Evolutionary conservation across 2,888 invertebrate species (phyloP), one percentile per base, ranked within the genome.

Genomic region (Neoscelio sp.): DNA sequence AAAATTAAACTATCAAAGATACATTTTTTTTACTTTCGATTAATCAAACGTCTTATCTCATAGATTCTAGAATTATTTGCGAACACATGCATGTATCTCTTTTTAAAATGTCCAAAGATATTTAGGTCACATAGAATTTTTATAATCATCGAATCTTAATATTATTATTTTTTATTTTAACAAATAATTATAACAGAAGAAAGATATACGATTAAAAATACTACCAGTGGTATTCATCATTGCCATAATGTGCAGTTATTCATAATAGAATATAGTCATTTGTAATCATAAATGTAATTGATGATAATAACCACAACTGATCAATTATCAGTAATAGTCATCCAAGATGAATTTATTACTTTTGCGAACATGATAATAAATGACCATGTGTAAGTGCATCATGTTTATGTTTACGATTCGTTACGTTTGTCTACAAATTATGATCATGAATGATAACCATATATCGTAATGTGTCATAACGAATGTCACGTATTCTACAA

Each of bases 301-400:
- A 23, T 33, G 26, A 46, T 67, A 46, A 35, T 67, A 54, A 44
- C 44, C 7, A 7, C 6, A 26, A 67, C 23, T 56, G 67, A 54
- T 67, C 35, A 46, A 44, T 56, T 44, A 54, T 67, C 54, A 56
- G 6, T 15, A 46, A 23, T 12, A 54, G 26, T 44, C 54, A 54
- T 44, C 54, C 54, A 46, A 67, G 44, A 67, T 67, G 54, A 56
- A 67, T 67, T 67, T 67, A 67, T 67, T 30, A 54, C 67, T 67
- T 54, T 50, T 67, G 67, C 54, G 30, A 54, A 54, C 30, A 20
- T 52, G 44, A 44, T 67, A 67, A 67, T 20, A 54, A 67, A 54
- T 46, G 33, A 26, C 26, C 20, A 7, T 2, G 17, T 3, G 0
- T 56, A 67, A 67, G 35, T 67, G 54, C 23, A n/a, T 8, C 35